Conservation (phyloP, 30 jellyfish, hydroid and myxozoan species). For the Catostylus mosaicus region DNA sequence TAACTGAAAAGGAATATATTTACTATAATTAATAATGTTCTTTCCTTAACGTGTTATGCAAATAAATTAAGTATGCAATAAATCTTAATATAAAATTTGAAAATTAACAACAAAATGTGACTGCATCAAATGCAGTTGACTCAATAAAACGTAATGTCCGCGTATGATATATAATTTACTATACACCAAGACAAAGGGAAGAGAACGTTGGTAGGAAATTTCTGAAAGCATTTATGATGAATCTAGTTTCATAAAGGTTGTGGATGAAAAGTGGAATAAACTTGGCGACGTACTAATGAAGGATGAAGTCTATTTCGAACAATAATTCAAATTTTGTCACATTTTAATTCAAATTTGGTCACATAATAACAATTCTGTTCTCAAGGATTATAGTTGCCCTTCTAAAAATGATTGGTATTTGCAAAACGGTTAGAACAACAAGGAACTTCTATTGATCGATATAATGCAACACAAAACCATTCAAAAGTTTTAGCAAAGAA, state of each 20-base stretch:
- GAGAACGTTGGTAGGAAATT: neutral
- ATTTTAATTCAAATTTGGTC: no score
- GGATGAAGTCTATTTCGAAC: neutral
- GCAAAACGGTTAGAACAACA: no score
- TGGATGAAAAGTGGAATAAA: neutral
- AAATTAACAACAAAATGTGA: conserved; percentile 33
- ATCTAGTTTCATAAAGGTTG: neutral
- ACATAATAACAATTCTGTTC: no score
- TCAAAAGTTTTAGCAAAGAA: no score
- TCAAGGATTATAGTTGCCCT: no score
- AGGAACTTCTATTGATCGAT: no score
- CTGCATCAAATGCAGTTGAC: conserved; percentile 37
- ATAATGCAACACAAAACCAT: no score
- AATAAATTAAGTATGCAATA: conserved; percentile 43
- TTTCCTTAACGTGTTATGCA: conserved; percentile 16
- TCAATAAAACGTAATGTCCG: neutral
- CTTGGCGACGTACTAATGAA: neutral
- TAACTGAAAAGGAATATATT: neutral
- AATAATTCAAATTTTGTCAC: neutral
- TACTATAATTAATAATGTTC: neutral
- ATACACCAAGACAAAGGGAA: neutral
- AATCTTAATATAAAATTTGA: conserved; percentile 40
- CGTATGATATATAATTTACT: neutral
- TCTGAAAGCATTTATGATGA: neutral
- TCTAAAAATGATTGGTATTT: no score